Percentiles rank a stretch among this genome's conserved stretches.
Evolutionary conservation across 2,888 invertebrate species (phyloP).

Genomic region (Apoda limacodes): DNA sequence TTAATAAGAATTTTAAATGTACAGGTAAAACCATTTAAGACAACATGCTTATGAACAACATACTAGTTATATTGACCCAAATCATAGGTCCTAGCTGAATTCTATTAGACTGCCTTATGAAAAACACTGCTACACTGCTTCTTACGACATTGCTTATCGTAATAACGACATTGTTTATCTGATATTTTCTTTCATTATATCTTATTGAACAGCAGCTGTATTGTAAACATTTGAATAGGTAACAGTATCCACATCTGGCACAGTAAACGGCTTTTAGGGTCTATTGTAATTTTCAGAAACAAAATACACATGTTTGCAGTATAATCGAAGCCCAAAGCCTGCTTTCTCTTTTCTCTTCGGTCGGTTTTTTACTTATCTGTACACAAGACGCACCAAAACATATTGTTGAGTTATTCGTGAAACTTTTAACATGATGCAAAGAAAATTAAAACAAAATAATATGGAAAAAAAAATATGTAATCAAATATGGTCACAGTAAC

Average conservation of each 20-base stretch:
- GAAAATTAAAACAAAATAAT: slow-evolving; percentile 12
- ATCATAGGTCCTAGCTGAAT: slow-evolving; percentile 1
- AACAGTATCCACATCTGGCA: neutral
- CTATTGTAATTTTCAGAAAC: neutral
- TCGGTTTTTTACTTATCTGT: slow-evolving; percentile 1
- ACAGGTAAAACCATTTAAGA: slow-evolving; percentile 1
- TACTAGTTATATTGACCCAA: slow-evolving; percentile 1
- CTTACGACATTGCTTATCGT: neutral
- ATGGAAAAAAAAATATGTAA: slow-evolving; percentile 16
- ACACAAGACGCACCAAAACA: slow-evolving; percentile 2
- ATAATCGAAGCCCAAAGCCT: neutral
- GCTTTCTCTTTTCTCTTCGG: slow-evolving; percentile 1
- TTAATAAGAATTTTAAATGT: neutral
- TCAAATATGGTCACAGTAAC: no score
- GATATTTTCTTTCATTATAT: neutral
- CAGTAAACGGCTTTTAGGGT: neutral
- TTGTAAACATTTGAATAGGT: neutral
- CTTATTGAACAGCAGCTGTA: slow-evolving; percentile 1
- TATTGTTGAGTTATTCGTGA: slow-evolving; percentile 5
- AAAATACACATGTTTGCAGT: slow-evolving; percentile 1
- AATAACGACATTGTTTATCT: neutral
- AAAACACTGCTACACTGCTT: neutral
- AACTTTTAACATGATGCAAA: slow-evolving; percentile 4
- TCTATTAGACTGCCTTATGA: neutral
- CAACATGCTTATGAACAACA: slow-evolving; percentile 4